Base-by-base conservation (phyloP, 2,113 vertebrate species). In the Vidua macroura region DNA sequence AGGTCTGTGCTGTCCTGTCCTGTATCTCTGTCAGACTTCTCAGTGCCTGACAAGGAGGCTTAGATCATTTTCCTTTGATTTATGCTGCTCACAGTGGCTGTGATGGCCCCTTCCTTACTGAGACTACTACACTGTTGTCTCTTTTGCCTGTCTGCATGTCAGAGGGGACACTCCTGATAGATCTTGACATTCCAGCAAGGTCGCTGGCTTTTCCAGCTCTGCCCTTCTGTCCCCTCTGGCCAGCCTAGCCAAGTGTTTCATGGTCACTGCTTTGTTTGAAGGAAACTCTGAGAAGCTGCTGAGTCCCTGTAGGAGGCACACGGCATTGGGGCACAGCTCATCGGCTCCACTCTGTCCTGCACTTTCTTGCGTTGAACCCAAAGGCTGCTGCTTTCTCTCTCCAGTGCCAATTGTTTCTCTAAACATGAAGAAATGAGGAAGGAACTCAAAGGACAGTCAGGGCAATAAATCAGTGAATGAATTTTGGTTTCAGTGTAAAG, bases 291-390 rank as follows among this genome's bases (percentile, higher is more conserved):
- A 72, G 60, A 46, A 76, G 35, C 58, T 60, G 27, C 66, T 31
- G 60, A 49, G 72, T 74, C 44, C 56, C 28, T 8, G 28, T 20
- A 12, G 1, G 3, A 10, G 43, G 41, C 1, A 1, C 1, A 0
- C 7, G 15, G 58, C 44, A 16, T n/a, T 1, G 1, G 37, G 55
- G 48, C 41, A n/a, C 7, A 67, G 58, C 33, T 87, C 11, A 11
- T 52, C 46, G 76, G 37, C 25, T 55, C 22, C 8, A 1, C 31
- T 72, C 66, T 75, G 62, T 41, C 48, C 60, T 75, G 39, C 3
- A 3, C 33, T 73, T 83, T 15, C 30, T 64, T 78, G 24, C 1
- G 0, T 27, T 74, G 33, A 83, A n/a, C 28, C n/a, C 64, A 39
- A 30, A 43, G 24, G 70, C 56, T 63, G 35, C 44, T 79, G 21